Evolutionary conservation across 1,140 invertebrate genomes (phyloP).

Genomic region (Apolygus lucorum): DNA sequence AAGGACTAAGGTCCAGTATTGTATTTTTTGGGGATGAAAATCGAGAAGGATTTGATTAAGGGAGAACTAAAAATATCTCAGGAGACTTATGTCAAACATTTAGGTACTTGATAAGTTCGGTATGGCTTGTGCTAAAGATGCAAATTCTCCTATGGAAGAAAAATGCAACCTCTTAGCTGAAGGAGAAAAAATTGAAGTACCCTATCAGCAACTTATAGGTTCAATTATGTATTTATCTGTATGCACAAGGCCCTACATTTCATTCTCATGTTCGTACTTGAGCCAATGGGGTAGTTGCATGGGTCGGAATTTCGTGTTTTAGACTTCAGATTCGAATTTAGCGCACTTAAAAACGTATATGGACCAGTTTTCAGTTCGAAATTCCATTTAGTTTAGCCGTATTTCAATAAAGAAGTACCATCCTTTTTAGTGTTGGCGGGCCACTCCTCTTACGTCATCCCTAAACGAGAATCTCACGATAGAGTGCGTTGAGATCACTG

Average conservation of each 20-base stretch:
- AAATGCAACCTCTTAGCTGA: background rate
- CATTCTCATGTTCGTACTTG: background rate
- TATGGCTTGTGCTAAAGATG: background rate
- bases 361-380: too few species aligned
- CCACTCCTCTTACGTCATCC: too few species aligned
- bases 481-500: too few species aligned
- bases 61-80: background rate
- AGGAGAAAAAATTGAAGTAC: background rate
- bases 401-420: too few species aligned
- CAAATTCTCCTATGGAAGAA: background rate
- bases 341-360: too few species aligned
- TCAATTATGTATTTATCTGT: background rate
- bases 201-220: background rate
- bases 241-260: background rate
- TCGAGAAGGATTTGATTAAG: background rate
- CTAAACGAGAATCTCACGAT: too few species aligned
- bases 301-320: too few species aligned
- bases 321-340: too few species aligned
- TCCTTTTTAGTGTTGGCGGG: too few species aligned
- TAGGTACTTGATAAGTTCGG: background rate
- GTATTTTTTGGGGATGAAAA: background rate
- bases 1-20: background rate
- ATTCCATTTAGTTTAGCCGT: too few species aligned
- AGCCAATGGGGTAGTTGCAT: too few species aligned
- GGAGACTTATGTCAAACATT: background rate